Base-by-base conservation (phyloP, 2,888 invertebrate genomes). In the Papilio demoleus region DNA sequence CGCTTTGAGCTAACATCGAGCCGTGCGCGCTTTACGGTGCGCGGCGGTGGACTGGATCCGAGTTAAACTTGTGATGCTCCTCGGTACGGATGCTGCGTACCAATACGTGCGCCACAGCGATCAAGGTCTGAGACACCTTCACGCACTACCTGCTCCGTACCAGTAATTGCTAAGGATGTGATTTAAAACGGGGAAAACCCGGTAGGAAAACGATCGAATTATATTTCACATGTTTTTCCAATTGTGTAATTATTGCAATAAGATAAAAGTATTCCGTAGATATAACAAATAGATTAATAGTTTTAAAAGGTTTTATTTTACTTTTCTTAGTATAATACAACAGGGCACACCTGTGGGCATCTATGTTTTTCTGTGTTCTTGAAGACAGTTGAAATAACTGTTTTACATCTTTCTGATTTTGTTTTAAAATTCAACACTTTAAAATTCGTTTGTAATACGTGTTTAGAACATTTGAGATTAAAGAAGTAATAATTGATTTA, bases 11-110 rank as follows among this genome's bases (percentile, higher is more conserved):
- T 50, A 53, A 45, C 60, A 47, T 40, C 9, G 45, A 47, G 9
- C 40, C 63, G 68, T 68, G 64, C 68, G 50, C 59, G 38, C 50
- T 19, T 47, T 31, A 22, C 68, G 40, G 34, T 50, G 68, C 68
- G 68, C 68, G 59, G 59, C 40, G 31, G 59, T 27, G 40, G 65
- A 69, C 68, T 69, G 68, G 36, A 68, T 27, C 34, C 5, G 42
- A 60, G 60, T 22, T n/a, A 34, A 38, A n/a, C 42, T 63, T 53
- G 64, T 65, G 67, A 72, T 75, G 72, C 67, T 70, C 72, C 68
- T 72, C 74, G 68, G 74, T 77, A 77, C 75, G 74, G 80, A 79
- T 80, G 75, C 74, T 74, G 71, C 75, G 76, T 76, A 77, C 61
- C 40, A 50, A 63, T 63, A 34, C 64, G 70, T 68, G 79, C 73